A percentile compares a stretch with the other conserved stretches of the same genome.
These are phyloP conservation scores for Apotomis capreana DNA, from an alignment of 2,888 invertebrate genomes.

Conservation along the genomic window DNA sequence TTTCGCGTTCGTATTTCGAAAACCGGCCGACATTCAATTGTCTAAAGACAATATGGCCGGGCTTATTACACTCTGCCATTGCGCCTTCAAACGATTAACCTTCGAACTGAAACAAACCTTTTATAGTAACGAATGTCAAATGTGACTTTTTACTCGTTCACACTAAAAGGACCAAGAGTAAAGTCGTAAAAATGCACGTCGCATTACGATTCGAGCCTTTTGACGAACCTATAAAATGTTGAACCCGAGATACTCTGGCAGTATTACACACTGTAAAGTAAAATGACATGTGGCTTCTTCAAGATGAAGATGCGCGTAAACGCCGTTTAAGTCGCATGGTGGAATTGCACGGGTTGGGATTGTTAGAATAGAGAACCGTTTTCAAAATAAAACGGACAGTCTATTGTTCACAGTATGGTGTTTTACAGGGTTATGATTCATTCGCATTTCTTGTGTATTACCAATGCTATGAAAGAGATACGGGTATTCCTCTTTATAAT, in stretches of 20 bases:
- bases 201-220: constrained; percentile 61
- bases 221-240: constrained; percentile 55
- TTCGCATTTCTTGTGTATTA: too few relatives aligned
- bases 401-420: too few relatives aligned
- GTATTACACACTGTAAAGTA: constrained; percentile 11
- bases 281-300: not conserved
- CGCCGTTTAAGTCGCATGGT: constrained; percentile 51
- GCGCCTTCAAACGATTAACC: constrained; percentile 51
- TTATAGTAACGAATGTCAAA: constrained; percentile 53
- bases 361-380: not conserved
- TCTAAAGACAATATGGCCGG: constrained; percentile 34
- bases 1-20: constrained; percentile 29
- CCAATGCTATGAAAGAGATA: too few relatives aligned
- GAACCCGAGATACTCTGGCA: constrained; percentile 48
- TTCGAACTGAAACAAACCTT: constrained; percentile 54
- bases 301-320: not conserved
- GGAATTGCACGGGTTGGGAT: constrained; percentile 47
- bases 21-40: constrained; percentile 42
- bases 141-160: constrained; percentile 58
- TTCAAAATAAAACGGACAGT: not conserved
- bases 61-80: constrained; percentile 32
- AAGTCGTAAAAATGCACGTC: constrained; percentile 65
- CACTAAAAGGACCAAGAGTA: constrained; percentile 58
- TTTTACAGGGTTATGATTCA: too few relatives aligned
- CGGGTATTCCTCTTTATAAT: too few relatives aligned